Conservation (phyloP, 2,888 invertebrate genomes). For the Adineta ricciae region DNA sequence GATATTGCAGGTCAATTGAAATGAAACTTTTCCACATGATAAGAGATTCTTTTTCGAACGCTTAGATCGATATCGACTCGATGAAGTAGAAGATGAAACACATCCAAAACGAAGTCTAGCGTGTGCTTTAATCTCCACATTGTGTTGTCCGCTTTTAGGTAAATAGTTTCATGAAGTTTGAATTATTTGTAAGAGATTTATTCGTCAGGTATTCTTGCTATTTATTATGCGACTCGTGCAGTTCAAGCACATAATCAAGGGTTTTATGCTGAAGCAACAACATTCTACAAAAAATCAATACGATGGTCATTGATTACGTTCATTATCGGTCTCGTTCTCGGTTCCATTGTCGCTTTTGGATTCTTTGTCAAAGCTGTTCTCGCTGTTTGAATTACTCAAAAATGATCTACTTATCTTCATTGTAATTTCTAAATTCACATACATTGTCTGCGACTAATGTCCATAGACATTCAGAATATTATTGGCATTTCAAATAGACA, state of each 20-base stretch:
- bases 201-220: neutral
- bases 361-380: conserved; percentile 15
- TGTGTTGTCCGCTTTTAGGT: neutral
- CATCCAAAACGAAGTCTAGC: conserved; percentile 11
- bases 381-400: neutral
- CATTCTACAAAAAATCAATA: neutral
- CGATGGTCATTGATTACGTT: conserved; percentile 20
- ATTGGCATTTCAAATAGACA: too few species aligned
- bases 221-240: neutral
- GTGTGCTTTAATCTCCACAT: neutral
- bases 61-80: neutral
- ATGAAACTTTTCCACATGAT: too few species aligned
- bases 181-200: too few species aligned
- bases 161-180: neutral
- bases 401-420: too few species aligned
- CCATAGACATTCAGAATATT: too few species aligned
- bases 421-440: too few species aligned
- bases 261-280: neutral
- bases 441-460: too few species aligned
- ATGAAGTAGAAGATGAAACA: neutral
- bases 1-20: neutral
- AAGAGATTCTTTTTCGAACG: neutral
- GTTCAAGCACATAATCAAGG: neutral
- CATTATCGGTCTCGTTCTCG: neutral
- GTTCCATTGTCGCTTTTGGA: neutral